phyloP scores from a whole-genome alignment of 2,113 vertebrate genomes.

The Urocitellus parryii region DNA sequence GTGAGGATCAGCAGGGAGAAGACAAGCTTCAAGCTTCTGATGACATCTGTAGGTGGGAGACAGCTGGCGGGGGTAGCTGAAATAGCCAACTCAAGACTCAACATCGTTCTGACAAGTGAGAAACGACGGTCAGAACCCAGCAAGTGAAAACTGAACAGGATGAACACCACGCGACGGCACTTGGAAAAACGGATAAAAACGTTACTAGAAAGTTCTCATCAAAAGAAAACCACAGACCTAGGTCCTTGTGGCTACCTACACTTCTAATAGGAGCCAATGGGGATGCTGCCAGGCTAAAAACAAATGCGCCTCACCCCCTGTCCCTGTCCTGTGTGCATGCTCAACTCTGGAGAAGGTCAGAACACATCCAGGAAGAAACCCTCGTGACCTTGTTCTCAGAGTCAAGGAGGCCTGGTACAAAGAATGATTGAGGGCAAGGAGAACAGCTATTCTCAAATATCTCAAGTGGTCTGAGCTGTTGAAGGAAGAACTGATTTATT shows the following conservation, averaged over 20 bases:
- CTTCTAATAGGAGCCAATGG: not conserved
- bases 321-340: not conserved
- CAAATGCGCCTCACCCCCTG: not conserved
- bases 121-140: not conserved
- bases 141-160: not conserved
- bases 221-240: not conserved
- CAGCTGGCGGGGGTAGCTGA: not conserved
- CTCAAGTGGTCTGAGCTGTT: not conserved
- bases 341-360: no score
- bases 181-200: not conserved
- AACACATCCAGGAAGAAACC: not conserved
- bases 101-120: not conserved
- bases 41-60: not conserved
- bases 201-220: not conserved
- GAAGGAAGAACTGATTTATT: not conserved
- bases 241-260: not conserved
- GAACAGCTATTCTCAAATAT: not conserved
- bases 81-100: not conserved
- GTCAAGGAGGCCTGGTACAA: not conserved
- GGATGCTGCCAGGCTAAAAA: not conserved
- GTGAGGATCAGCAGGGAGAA: not conserved
- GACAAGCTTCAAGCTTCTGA: not conserved
- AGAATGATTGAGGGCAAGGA: not conserved
- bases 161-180: not conserved
- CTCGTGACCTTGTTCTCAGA: not conserved